Conservation (phyloP, 2,888 invertebrate species). For the Dugesia japonica region DNA sequence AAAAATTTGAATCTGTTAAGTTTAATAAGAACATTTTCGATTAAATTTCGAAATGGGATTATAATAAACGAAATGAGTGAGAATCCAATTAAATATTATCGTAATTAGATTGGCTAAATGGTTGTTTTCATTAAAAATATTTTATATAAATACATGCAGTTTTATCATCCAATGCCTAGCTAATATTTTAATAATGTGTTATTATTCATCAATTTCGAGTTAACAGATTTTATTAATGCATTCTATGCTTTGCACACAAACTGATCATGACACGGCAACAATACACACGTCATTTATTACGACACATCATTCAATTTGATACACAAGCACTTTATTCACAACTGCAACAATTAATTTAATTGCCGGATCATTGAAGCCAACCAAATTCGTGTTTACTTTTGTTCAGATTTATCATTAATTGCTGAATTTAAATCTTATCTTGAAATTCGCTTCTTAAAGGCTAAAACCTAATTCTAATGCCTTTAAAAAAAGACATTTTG, state of each 20-base stretch:
- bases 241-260: background rate
- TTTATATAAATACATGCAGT: too few relatives aligned
- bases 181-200: background rate
- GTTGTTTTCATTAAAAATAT: too few relatives aligned
- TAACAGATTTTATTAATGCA: background rate
- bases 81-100: too few relatives aligned
- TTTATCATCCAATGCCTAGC: too few relatives aligned
- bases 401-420: constrained; percentile 1
- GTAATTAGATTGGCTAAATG: too few relatives aligned
- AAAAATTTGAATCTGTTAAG: too few relatives aligned
- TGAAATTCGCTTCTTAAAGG: background rate
- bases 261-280: background rate
- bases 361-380: constrained; percentile 20
- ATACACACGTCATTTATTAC: background rate
- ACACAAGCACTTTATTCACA: background rate
- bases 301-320: background rate
- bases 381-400: constrained; percentile 16
- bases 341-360: constrained; percentile 5
- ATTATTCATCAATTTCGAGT: background rate
- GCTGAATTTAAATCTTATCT: background rate
- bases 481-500: background rate
- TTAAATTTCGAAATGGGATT: too few relatives aligned
- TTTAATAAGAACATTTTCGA: too few relatives aligned
- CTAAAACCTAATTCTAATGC: background rate
- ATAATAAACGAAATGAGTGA: too few relatives aligned